Conservation (phyloP, 2,113 vertebrate genomes). For the Neodon shergylaensis region DNA sequence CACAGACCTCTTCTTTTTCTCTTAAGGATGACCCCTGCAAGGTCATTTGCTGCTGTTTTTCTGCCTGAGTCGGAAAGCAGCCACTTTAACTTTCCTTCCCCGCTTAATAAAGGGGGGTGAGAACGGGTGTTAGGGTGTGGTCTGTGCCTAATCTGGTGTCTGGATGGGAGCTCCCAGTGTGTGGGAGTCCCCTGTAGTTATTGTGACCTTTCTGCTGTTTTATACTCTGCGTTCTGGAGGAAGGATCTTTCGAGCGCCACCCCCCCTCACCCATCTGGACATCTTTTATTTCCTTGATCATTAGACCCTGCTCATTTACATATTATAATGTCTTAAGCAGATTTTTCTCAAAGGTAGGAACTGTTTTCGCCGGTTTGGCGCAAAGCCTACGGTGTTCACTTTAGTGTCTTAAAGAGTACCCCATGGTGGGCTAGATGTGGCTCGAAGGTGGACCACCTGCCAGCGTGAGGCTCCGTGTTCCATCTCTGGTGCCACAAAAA, state of each 20-base stretch:
- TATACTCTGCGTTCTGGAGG: background rate
- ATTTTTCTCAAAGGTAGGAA: background rate
- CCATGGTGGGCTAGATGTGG: background rate
- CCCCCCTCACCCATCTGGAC: background rate
- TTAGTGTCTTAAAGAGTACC: background rate
- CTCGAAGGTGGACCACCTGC: background rate
- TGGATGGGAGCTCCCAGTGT: background rate
- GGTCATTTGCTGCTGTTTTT: background rate
- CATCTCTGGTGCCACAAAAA: background rate
- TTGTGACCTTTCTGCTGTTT: background rate
- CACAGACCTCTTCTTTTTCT: background rate
- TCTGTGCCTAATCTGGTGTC: background rate
- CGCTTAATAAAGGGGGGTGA: background rate
- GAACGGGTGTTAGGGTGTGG: background rate
- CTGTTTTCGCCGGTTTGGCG: background rate
- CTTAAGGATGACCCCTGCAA: background rate
- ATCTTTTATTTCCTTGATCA: background rate
- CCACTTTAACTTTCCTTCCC: background rate
- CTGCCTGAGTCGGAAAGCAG: background rate
- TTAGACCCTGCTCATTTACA: background rate
- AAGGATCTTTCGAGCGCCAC: background rate
- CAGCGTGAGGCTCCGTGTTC: background rate
- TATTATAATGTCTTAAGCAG: background rate
- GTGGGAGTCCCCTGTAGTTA: background rate
- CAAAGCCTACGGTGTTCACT: background rate